Percentiles rank a stretch among this genome's conserved stretches.
Conservation (phyloP, 1,140 invertebrate species). For the Drosophila takahashii region DNA sequence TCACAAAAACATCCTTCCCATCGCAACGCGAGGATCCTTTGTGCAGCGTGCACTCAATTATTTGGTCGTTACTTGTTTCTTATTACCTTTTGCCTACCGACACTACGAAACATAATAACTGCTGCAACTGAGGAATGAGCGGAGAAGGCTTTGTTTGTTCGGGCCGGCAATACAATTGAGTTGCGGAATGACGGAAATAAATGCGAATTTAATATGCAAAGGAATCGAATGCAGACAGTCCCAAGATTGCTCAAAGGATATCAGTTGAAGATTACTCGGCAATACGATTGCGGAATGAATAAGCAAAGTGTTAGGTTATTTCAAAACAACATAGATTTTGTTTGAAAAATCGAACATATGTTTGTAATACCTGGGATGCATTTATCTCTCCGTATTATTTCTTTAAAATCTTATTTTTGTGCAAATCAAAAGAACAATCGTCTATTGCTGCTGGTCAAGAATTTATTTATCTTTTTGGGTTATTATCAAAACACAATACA, state of each 20-base stretch:
- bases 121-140: slow-evolving; percentile 9
- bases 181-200: slow-evolving; percentile 54
- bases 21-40: slow-evolving; percentile 60
- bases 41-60: slow-evolving; percentile 70
- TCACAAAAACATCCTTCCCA: slow-evolving; percentile 26
- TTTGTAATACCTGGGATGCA: too few relatives aligned
- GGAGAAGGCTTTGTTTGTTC: slow-evolving; percentile 32
- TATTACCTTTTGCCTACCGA: slow-evolving; percentile 43
- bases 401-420: too few relatives aligned
- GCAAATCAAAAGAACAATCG: too few relatives aligned
- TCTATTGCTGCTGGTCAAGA: too few relatives aligned
- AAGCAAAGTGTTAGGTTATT: background rate
- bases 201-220: slow-evolving; percentile 63
- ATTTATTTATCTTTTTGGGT: too few relatives aligned
- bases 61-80: slow-evolving; percentile 71
- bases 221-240: background rate
- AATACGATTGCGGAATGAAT: background rate
- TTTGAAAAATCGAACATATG: too few relatives aligned
- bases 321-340: background rate
- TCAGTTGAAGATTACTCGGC: slow-evolving; percentile 4
- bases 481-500: too few relatives aligned
- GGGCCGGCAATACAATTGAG: slow-evolving; percentile 47
- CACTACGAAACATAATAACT: slow-evolving; percentile 52
- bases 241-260: slow-evolving; percentile 14
- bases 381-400: too few relatives aligned